Base-by-base conservation (phyloP, 2,797 vertebrate genomes). In the Neosilurus hyrtlii region DNA sequence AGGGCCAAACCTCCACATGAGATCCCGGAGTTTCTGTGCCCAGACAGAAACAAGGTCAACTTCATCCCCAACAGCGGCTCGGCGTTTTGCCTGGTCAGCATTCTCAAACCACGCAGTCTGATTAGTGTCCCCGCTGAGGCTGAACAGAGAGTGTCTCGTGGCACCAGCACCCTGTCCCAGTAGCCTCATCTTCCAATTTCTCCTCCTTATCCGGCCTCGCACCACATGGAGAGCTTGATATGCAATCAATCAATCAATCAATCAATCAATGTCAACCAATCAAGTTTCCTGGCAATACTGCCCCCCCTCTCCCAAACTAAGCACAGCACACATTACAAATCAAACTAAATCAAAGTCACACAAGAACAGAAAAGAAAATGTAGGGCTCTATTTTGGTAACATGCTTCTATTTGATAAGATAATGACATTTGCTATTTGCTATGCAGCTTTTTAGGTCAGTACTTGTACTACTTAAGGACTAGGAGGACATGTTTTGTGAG, bases 31-130 rank as follows among this genome's bases (percentile, higher is more conserved):
- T 96, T 96, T 92, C 95, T 96, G 86, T 95, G 95, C 87, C 96
- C 96, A 71, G 96, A 97, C 93, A 96, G 94, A 91, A 97, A 96
- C 92, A 97, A 97, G 93, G 96, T 97, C 90, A 96, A 97, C 94
- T 97, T 97, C 90, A 94, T 96, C 89, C 96, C 96, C 56, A 96
- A 96, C 91, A 96, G 95, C 62, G 95, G 96, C 85, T 96, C 96
- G 79, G 96, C 96, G 16, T 97, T 97, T 93, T 96, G 96, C 92
- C 93, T 96, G 61, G 95, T 96, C 91, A 96, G 95, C 90, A 96
- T 96, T 90, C 94, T 95, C 86, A 96, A 95, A 89, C 94, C 95
- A 0, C 95, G 93, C 77, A 82, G 91, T 65, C 61, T 81, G 20
- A 79, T 66, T n/a, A 94, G 94, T 16, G 87, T 93, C 83, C 94